phyloP scores from a whole-genome alignment of 2,113 vertebrate genomes.

The Corythornis cristatus region DNA sequence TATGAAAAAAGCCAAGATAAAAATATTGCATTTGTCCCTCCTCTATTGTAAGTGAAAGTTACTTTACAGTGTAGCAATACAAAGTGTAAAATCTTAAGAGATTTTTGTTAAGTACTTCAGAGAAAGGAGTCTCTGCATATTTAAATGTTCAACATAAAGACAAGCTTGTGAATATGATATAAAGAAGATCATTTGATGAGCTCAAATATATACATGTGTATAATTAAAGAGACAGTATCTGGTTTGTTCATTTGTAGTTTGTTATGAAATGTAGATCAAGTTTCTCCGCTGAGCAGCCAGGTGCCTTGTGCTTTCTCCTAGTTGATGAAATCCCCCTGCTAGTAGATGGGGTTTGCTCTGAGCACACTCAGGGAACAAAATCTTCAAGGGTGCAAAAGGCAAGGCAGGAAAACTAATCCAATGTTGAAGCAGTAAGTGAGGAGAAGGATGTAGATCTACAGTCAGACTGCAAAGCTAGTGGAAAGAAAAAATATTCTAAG shows the following conservation, averaged over 20 bases:
- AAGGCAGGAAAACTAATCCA: neutral
- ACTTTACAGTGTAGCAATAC: neutral
- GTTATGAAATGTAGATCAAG: neutral
- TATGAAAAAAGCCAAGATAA: neutral
- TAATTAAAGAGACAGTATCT: neutral
- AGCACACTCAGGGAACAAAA: neutral
- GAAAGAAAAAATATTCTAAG: neutral
- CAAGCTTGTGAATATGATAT: neutral
- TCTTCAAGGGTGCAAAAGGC: neutral
- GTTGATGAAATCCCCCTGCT: neutral
- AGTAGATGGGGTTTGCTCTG: neutral
- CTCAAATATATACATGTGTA: neutral
- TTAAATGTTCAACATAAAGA: neutral
- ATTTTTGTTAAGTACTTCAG: neutral
- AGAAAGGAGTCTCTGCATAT: neutral
- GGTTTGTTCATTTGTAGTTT: conserved; percentile 6
- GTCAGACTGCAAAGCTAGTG: neutral
- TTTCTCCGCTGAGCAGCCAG: neutral
- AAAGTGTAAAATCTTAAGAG: neutral
- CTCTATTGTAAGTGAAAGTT: neutral
- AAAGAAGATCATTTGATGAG: conserved; percentile 10
- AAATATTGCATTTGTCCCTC: neutral
- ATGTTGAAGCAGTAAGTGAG: neutral
- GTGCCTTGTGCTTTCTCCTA: neutral
- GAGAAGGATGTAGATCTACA: neutral